A percentile compares a stretch with the other conserved stretches of the same genome.
These are phyloP conservation scores for Sympetrum striolatum DNA, from an alignment of 2,888 invertebrate genomes.

Conservation along the genomic window DNA sequence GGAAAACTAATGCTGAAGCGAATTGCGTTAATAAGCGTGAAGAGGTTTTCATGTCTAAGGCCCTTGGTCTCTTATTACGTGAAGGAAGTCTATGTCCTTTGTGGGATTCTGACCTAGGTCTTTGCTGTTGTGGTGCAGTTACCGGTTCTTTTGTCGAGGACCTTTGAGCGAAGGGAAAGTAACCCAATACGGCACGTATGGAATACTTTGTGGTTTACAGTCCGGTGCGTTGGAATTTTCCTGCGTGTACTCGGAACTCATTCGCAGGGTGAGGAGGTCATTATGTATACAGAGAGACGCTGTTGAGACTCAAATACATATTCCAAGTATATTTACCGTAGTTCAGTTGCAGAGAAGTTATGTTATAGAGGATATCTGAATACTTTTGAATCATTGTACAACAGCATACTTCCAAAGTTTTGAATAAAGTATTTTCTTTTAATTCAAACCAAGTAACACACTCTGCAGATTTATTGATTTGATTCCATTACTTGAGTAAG, in stretches of 20 bases:
- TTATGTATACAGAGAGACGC: background rate
- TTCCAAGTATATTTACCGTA: too few species aligned
- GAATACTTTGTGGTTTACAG: background rate
- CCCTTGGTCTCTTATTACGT: background rate
- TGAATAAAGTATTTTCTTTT: too few species aligned
- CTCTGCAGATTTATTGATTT: too few species aligned
- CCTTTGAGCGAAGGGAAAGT: background rate
- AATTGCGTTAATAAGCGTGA: background rate
- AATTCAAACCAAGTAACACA: too few species aligned
- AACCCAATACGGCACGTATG: background rate
- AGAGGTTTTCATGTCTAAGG: background rate
- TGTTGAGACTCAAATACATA: too few species aligned
- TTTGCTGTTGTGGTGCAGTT: conserved; percentile 8
- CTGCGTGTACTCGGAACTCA: background rate
- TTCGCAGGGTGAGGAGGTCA: background rate
- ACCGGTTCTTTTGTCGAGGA: conserved; percentile 10
- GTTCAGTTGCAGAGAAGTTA: too few species aligned
- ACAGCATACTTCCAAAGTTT: too few species aligned
- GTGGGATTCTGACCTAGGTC: conserved; percentile 37
- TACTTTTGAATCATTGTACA: too few species aligned
- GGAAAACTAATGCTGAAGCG: background rate
- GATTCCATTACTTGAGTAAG: too few species aligned
- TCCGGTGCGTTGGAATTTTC: background rate
- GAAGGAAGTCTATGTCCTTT: conserved; percentile 34
- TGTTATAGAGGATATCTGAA: too few species aligned